Percentiles rank a stretch among this genome's conserved stretches.
phyloP scores from a whole-genome alignment of 1,140 invertebrate species.

The Drosophila cardini region DNA sequence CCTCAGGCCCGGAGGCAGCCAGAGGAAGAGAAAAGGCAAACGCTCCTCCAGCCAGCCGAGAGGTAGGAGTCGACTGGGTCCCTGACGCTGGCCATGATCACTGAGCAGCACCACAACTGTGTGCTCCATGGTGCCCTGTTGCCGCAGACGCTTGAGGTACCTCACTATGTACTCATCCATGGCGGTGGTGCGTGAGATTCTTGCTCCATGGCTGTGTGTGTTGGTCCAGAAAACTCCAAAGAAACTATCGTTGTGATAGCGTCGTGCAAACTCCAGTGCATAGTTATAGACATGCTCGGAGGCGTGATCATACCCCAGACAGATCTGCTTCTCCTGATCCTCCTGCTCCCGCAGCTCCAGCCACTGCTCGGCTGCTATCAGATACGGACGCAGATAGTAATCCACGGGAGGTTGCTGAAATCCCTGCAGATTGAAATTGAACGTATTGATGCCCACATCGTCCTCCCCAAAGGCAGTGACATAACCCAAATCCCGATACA shows the following conservation, averaged over 20 bases:
- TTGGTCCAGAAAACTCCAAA: constrained; percentile 92
- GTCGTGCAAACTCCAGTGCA: constrained; percentile 86
- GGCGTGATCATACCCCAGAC: constrained; percentile 86
- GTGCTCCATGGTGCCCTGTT: constrained; percentile 87
- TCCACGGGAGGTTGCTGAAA: constrained; percentile 91
- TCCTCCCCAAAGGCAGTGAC: constrained; percentile 93
- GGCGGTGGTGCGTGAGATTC: constrained; percentile 88
- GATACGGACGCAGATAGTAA: constrained; percentile 91
- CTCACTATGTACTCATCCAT: constrained; percentile 87
- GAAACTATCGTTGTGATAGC: constrained; percentile 86
- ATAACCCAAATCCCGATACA: constrained; percentile 89
- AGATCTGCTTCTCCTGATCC: constrained; percentile 84
- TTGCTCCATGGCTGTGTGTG: constrained; percentile 89
- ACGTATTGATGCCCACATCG: constrained; percentile 89
- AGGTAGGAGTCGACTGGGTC: constrained; percentile 87
- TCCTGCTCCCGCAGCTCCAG: constrained; percentile 71
- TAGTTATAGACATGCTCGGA: constrained; percentile 86
- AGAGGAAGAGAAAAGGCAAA: constrained; percentile 92
- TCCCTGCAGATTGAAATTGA: constrained; percentile 91
- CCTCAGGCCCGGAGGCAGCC: constrained; percentile 90
- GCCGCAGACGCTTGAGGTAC: constrained; percentile 86
- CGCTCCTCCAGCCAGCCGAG: constrained; percentile 95
- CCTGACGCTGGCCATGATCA: constrained; percentile 96
- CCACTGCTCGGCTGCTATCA: constrained; percentile 87
- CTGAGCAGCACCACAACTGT: constrained; percentile 92